phyloP scores from a whole-genome alignment of 2,113 vertebrate species.

The Todiramphus saurophagus region DNA sequence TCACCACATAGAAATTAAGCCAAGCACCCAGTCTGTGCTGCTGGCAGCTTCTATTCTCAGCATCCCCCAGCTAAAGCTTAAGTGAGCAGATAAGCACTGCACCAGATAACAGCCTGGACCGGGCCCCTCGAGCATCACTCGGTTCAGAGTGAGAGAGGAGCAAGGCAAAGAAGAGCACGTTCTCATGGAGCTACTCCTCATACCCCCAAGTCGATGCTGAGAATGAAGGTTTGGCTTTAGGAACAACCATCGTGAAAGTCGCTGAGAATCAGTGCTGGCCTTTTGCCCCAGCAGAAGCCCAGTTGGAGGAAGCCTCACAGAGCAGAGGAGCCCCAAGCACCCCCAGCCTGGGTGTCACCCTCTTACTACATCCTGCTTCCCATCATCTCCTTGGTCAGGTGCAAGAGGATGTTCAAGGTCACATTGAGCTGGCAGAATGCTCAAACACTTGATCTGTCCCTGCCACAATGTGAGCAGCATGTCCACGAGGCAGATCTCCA shows the following conservation, averaged over 20 bases:
- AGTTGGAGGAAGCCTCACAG: neutral
- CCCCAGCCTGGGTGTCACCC: neutral
- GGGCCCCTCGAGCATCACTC: neutral
- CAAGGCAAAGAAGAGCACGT: neutral
- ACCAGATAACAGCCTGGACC: neutral
- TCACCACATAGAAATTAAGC: neutral
- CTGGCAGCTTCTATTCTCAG: neutral
- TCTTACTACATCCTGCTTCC: neutral
- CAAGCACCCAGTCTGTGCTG: neutral
- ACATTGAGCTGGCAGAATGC: neutral
- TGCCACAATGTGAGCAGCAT: neutral
- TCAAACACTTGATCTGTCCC: neutral
- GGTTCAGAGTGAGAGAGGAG: neutral
- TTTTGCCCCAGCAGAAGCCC: neutral
- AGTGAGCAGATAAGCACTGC: neutral
- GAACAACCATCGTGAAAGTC: neutral
- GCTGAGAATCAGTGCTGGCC: neutral
- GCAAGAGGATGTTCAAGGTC: rapidly evolving
- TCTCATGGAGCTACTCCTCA: neutral
- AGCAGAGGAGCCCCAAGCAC: neutral
- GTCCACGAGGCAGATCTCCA: neutral
- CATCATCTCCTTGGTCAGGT: neutral
- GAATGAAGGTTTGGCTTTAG: neutral
- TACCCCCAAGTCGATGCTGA: neutral
- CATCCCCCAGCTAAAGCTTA: neutral